Base-by-base conservation (phyloP, 2,113 vertebrate species). In the Gadus macrocephalus region DNA sequence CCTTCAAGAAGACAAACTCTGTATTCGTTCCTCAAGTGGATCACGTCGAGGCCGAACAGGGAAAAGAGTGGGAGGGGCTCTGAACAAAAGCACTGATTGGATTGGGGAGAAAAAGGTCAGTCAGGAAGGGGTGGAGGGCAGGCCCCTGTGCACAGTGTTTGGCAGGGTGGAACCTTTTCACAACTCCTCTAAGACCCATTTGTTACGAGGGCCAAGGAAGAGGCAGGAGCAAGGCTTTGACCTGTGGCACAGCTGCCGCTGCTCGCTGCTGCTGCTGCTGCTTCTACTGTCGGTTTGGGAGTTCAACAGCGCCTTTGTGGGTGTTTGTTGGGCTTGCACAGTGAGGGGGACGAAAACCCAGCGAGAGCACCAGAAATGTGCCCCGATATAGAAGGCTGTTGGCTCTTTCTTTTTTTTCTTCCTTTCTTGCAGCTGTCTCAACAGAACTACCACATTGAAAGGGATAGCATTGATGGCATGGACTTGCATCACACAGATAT, bases 161-260 rank as follows among this genome's bases (percentile, higher is more conserved):
- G 89, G 89, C 84, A 85, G 76, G 63, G 76, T 84, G 80, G 71
- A 81, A 83, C 82, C 87, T 87, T 88, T 91, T 91, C 85, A 87
- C 86, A 89, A 90, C 81, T 89, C 76, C 68, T 87, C 71, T 55
- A 61, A 79, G 82, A 89, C 78, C 81, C 81, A 81, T 83, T 79
- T 79, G 66, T 84, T 74, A 69, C 79, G 70, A 85, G 78, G 79
- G 75, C 78, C 62, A 64, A 62, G 60, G 68, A 86, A 74, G 78
- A 78, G 87, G 83, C 85, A 58, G 55, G 55, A 58, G 55, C 86
- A 55, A 79, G 68, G 69, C 79, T 79, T 70, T 86, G 88, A 91
- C 86, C 87, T 70, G 17, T 80, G 70, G 72, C 80, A 78, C 88
- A 89, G 89, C 87, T 89, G 72, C 59, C 69, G 12, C 31, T 35